Evolutionary conservation across 2,888 invertebrate species (phyloP), one percentile per base, ranked within the genome.

Genomic region (Synergus japonicus): DNA sequence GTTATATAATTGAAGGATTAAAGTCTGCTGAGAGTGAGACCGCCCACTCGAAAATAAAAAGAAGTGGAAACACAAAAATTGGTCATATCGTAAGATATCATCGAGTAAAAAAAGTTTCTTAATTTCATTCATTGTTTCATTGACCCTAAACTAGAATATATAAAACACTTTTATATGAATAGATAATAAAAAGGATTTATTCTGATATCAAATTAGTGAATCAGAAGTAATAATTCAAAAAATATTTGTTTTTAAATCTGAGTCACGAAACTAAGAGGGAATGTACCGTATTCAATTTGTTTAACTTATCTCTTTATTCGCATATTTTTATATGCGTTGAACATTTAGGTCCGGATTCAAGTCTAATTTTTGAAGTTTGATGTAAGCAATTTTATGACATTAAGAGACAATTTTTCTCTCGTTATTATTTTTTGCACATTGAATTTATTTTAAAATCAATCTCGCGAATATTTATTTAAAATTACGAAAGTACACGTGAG

Each of bases 1-100:
- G 66, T 44, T 66, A 44, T 22, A 66, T 66, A 66, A 66, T 66
- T 44, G 12, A 9, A 22, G 66, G 4, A 43, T 66, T 12, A 44
- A 18, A 60, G 60, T 22, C 18, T 60, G 60, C 9, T 60, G 3
- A 2, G 18, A 18, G 4, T 60, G 22, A 60, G 18, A 60, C 22
- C 58, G 18, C 58, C n/a, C 66, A 66, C 43, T 66, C 41, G 37
- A 7, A 64, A 64, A 15, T 1, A 44, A 18, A 44, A 66, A 66
- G 2, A 66, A 43, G n/a, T 8, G 54, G 54, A 54, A 60, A 22
- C 12, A 60, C 10, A 12, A 60, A 9, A 60, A 12, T 4, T 60
- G 4, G 22, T 10, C 60, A 22, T 10, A 54, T n/a, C 54, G n/a
- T n/a, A 2, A 54, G 54, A 54, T n/a, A 15, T 54, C n/a, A 54